phyloP scores from a whole-genome alignment of 2,888 invertebrate genomes.

The Microplitis manilae region DNA sequence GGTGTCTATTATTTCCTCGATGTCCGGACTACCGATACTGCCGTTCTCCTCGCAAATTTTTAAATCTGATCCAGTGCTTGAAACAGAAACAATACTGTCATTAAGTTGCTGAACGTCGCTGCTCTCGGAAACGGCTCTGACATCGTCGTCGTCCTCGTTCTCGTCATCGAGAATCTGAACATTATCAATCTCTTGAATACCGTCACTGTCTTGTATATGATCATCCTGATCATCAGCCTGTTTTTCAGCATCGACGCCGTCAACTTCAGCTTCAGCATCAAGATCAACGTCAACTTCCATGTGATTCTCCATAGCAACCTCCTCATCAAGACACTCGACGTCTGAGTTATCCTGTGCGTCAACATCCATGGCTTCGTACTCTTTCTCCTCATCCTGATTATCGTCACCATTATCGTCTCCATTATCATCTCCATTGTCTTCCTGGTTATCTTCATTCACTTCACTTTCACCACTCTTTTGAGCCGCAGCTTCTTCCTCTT shows the following conservation, averaged over 20 bases:
- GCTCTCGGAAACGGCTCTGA: constrained; percentile 48
- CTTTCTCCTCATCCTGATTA: constrained; percentile 36
- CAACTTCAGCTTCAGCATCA: constrained; percentile 24
- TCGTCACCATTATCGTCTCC: constrained; percentile 53
- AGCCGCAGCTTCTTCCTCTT: constrained; percentile 38
- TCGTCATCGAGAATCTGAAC: constrained; percentile 35
- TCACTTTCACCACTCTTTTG: constrained; percentile 72
- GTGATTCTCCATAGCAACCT: constrained; percentile 54
- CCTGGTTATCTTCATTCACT: constrained; percentile 70
- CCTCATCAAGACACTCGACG: constrained; percentile 68
- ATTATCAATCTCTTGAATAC: constrained; percentile 13
- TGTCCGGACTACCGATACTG: constrained; percentile 66
- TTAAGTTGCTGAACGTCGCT: constrained; percentile 53
- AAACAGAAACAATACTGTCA: constrained; percentile 57
- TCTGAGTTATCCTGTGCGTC: constrained; percentile 65
- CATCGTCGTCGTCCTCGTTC: constrained; percentile 68
- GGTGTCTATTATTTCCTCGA: constrained; percentile 67
- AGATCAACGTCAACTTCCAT: constrained; percentile 48
- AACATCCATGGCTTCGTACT: constrained; percentile 63
- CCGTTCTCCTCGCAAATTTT: constrained; percentile 69
- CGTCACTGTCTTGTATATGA: constrained; percentile 55
- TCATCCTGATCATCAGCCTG: constrained; percentile 56
- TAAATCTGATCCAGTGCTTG: constrained; percentile 58
- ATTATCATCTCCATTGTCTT: constrained; percentile 51
- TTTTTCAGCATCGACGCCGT: background rate